A percentile compares a stretch with the other conserved stretches of the same genome.
phyloP scores from a whole-genome alignment of 2,113 vertebrate genomes.

The Pavo muticus region DNA sequence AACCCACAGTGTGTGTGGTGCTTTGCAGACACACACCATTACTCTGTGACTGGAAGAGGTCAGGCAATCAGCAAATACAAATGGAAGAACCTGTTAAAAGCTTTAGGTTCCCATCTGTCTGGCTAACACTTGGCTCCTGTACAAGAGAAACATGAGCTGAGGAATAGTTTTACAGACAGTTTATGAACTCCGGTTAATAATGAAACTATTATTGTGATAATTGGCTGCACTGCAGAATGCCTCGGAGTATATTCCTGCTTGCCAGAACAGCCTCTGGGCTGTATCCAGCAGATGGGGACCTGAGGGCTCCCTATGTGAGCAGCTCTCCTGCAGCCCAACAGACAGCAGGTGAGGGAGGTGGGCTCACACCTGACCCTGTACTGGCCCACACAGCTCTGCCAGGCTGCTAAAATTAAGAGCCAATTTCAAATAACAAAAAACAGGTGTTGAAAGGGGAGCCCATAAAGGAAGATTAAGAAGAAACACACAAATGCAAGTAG shows the following conservation, averaged over 20 bases:
- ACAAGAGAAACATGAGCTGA: constrained; percentile 49
- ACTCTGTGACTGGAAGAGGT: neutral
- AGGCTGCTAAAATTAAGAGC: neutral
- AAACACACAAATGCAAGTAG: neutral
- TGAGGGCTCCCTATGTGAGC: neutral
- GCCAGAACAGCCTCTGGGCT: constrained; percentile 15
- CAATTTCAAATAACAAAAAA: neutral
- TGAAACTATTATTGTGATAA: constrained; percentile 47
- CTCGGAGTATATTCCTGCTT: constrained; percentile 14
- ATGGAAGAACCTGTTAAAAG: neutral
- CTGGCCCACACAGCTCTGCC: neutral
- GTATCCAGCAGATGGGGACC: neutral
- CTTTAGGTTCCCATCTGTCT: neutral
- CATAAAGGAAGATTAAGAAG: neutral
- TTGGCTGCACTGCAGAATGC: constrained; percentile 3
- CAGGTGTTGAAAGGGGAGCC: neutral
- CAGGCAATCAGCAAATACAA: neutral
- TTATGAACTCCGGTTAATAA: constrained; percentile 64
- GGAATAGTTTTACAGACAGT: constrained; percentile 43
- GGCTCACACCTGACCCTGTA: neutral
- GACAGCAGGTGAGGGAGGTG: neutral
- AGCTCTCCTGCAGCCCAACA: neutral
- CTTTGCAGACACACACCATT: neutral
- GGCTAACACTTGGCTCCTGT: neutral
- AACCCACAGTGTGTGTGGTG: neutral